A percentile compares a stretch with the other conserved stretches of the same genome.
Conservation (phyloP, 2,113 vertebrate genomes). For the Tragelaphus imberbis region DNA sequence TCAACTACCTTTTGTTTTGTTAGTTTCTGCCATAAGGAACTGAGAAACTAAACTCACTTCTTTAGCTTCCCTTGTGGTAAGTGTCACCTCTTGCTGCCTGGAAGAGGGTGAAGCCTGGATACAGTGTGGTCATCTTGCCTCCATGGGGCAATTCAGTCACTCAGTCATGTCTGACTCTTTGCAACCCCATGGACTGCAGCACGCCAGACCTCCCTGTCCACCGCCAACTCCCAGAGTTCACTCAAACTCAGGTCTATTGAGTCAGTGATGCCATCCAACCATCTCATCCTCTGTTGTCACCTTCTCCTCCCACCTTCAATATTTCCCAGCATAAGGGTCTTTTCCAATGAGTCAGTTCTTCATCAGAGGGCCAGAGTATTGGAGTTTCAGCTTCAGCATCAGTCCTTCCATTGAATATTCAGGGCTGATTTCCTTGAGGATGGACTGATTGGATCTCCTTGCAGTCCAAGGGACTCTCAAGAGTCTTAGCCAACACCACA, state of each 20-base stretch:
- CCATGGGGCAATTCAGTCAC: background rate
- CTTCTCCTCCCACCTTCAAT: background rate
- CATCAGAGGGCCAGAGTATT: background rate
- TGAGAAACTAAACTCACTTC: background rate
- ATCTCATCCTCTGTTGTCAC: background rate
- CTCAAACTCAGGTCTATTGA: background rate
- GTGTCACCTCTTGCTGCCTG: background rate
- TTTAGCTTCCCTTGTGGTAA: background rate
- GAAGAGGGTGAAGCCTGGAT: background rate
- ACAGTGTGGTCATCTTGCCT: background rate
- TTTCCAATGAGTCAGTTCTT: background rate
- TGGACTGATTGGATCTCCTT: background rate
- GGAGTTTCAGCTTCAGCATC: background rate
- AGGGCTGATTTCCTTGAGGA: background rate
- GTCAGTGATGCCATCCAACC: background rate
- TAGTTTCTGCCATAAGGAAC: background rate
- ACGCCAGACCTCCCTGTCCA: background rate
- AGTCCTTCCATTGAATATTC: background rate
- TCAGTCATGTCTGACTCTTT: background rate
- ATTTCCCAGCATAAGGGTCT: background rate
- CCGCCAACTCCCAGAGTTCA: background rate
- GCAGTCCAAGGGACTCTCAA: background rate
- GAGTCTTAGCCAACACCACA: background rate
- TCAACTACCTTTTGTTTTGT: background rate
- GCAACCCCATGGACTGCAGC: background rate